Evolutionary conservation across 1,140 invertebrate genomes (phyloP).

Genomic region (Drosophila saltans): DNA sequence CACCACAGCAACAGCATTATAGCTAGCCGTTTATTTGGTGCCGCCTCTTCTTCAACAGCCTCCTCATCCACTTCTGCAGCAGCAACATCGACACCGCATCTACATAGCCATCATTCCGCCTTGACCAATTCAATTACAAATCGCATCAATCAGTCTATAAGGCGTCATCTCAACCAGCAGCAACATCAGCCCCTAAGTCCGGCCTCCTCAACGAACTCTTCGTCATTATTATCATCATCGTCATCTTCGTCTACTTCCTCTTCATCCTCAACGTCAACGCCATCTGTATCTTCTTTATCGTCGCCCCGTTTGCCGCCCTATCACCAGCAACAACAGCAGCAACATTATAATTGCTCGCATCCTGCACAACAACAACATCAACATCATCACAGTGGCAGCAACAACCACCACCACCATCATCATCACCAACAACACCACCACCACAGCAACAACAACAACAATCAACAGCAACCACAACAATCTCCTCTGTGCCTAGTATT

Average conservation of each 20-base stretch:
- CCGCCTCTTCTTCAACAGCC: constrained; percentile 54
- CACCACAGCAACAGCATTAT: constrained; percentile 67
- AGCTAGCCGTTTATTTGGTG: constrained; percentile 68
- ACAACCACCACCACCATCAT: constrained; percentile 42
- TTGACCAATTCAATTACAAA: constrained; percentile 81
- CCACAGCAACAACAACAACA: constrained; percentile 55
- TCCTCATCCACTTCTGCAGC: constrained; percentile 44
- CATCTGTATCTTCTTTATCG: constrained; percentile 32
- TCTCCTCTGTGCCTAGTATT: constrained; percentile 83
- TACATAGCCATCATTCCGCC: constrained; percentile 78
- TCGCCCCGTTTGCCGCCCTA: constrained; percentile 35
- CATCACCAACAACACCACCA: constrained; percentile 39
- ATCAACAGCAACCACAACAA: constrained; percentile 74
- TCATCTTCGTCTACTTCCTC: constrained; percentile 32
- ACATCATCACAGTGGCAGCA: constrained; percentile 47
- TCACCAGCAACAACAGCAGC: constrained; percentile 41
- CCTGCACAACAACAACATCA: constrained; percentile 58
- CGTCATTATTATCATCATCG: constrained; percentile 31
- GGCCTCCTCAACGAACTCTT: constrained; percentile 34
- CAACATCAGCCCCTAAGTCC: constrained; percentile 67
- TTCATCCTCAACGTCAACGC: constrained; percentile 27
- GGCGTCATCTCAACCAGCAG: constrained; percentile 80
- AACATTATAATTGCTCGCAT: constrained; percentile 66
- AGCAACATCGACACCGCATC: constrained; percentile 58
- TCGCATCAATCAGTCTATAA: constrained; percentile 81